A percentile compares a stretch with the other conserved stretches of the same genome.
Evolutionary conservation across 1,140 invertebrate genomes (phyloP).

Genomic region (Megathymus violae): DNA sequence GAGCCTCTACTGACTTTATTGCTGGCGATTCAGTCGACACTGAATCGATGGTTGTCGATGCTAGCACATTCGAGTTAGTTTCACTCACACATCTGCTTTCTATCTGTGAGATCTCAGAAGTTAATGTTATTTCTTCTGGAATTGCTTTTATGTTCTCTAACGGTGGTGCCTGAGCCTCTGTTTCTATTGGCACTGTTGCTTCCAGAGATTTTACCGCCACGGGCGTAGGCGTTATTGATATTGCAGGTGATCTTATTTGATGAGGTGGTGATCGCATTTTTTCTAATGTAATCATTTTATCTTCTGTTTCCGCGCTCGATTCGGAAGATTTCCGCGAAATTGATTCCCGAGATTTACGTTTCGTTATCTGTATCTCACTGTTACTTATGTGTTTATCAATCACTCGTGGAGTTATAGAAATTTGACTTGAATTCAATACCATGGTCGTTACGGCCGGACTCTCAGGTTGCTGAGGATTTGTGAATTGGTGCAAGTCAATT

Average conservation of each 20-base stretch:
- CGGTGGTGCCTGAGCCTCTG: conserved; percentile 62
- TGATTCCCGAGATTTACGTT: conserved; percentile 64
- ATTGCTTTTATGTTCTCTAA: conserved; percentile 60
- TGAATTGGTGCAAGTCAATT: conserved; percentile 69
- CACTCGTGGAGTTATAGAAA: conserved; percentile 69
- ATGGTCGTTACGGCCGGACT: conserved; percentile 55
- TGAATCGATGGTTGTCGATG: neutral
- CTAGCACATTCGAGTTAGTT: neutral
- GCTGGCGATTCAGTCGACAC: neutral
- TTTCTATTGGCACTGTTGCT: conserved; percentile 53
- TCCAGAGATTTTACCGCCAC: conserved; percentile 70
- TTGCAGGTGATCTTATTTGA: conserved; percentile 52
- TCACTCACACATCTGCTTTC: conserved; percentile 36
- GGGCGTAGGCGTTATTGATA: conserved; percentile 59
- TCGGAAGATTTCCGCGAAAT: conserved; percentile 65
- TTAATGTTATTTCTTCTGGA: conserved; percentile 54
- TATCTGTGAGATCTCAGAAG: conserved; percentile 55
- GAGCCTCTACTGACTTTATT: conserved; percentile 5
- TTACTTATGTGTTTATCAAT: conserved; percentile 52
- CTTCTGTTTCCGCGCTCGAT: conserved; percentile 56
- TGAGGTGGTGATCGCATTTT: conserved; percentile 66
- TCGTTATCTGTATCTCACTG: conserved; percentile 59
- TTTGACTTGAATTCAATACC: conserved; percentile 66
- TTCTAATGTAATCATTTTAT: conserved; percentile 63
- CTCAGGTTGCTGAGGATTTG: conserved; percentile 64